Base-by-base conservation (phyloP, 2,113 vertebrate species). In the Myocastor coypus region DNA sequence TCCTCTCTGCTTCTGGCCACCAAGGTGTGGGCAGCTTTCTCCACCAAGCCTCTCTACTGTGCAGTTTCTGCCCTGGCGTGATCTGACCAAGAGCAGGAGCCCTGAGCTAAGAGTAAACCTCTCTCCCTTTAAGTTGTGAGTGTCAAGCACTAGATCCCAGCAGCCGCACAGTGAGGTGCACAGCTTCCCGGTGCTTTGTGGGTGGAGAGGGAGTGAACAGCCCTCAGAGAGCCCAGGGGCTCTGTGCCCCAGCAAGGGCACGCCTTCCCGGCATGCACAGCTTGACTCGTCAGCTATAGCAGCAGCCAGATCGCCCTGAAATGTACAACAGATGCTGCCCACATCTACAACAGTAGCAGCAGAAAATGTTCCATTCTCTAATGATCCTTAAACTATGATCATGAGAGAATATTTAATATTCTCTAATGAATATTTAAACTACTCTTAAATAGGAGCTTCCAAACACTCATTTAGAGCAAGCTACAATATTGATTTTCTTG, bases 391-490 rank as follows among this genome's bases (percentile, higher is more conserved):
- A 69, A 37, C 16, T 28, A 57, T 64, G 46, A 46, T 46, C 46
- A 46, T 46, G 4, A 46, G 46, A 46, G 46, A 46, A 46, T 46
- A 46, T n/a, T n/a, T n/a, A n/a, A n/a, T 46, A 46, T 46, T 71
- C 50, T 82, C 55, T 50, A 81, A 77, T 61, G 66, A 50, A 2
- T 34, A 46, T 73, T 81, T 81, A 92, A 71, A 34, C 16, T 30
- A 57, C 61, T 92, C 63, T 92, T 90, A 94, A 80, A 81, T n/a
- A 93, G 30, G 11, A 83, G 4, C 34, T 89, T 75, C 61, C 73
- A 86, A 95, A 63, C 50, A 68, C 50, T 69, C 1, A 78, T 10
- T 92, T 59, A 52, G 40, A 80, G 28, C 20, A 59, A 11, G 30
- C 26, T 88, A 77, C 90, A 73, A 61, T 78, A 82, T 1, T 92